phyloP scores from a whole-genome alignment of 1,140 invertebrate genomes.

The Harpegnathos saltator region DNA sequence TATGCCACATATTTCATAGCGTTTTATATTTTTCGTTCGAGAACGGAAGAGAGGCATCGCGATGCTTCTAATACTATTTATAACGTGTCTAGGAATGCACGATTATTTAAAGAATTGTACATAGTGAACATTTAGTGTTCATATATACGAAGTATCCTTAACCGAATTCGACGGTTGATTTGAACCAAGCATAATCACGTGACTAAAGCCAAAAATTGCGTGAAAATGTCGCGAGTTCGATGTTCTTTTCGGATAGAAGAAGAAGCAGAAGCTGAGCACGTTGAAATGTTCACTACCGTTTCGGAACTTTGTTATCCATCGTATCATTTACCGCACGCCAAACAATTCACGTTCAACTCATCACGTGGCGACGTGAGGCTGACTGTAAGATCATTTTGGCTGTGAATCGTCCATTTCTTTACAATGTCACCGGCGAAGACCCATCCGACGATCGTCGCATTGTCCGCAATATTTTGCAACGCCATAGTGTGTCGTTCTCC shows the following conservation, averaged over 20 bases:
- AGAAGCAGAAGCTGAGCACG: no score
- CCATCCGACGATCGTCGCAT: constrained; percentile 11
- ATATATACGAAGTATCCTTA: constrained; percentile 4
- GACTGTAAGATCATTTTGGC: constrained; percentile 50
- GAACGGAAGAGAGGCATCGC: not conserved
- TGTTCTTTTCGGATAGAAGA: not conserved
- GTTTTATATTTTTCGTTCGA: not conserved
- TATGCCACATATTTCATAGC: constrained; percentile 9
- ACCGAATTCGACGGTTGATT: constrained; percentile 11
- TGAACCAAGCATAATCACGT: constrained; percentile 30
- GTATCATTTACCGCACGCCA: not conserved
- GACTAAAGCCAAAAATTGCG: not conserved
- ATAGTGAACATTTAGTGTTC: constrained; percentile 33
- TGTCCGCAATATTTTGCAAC: constrained; percentile 5
- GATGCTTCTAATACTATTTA: constrained; percentile 16
- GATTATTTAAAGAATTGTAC: constrained; percentile 28
- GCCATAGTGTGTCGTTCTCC: constrained; percentile 5
- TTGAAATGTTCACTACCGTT: not conserved
- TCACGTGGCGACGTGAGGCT: not conserved
- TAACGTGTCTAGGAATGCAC: constrained; percentile 2
- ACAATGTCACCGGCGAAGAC: not conserved
- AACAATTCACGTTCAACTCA: constrained; percentile 4
- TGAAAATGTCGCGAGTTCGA: not conserved
- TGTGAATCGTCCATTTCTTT: constrained; percentile 38
- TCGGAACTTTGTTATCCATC: not conserved